Percentiles rank a stretch among this genome's conserved stretches.
These are phyloP conservation scores for Nycticryphes semicollaris DNA, from an alignment of 2,113 vertebrate genomes.

Conservation along the genomic window DNA sequence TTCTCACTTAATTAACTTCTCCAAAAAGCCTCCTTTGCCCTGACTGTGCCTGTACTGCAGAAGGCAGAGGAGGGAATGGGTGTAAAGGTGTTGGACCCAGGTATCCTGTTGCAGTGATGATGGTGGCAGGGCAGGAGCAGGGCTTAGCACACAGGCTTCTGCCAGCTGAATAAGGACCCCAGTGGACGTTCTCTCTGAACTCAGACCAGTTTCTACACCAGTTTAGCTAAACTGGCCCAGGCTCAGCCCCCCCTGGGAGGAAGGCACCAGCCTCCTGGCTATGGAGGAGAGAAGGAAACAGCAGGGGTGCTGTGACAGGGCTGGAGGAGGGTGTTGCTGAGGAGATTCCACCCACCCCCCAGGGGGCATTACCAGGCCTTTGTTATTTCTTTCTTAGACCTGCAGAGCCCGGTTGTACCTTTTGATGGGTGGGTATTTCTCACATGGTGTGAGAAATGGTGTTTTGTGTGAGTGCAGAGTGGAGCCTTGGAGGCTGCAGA, in stretches of 20 bases:
- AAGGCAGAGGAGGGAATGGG: not conserved
- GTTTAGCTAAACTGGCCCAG: not conserved
- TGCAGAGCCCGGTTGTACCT: fast-evolving
- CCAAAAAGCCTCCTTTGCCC: not conserved
- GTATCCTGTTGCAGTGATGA: not conserved
- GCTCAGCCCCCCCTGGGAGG: not conserved
- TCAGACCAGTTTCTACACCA: not conserved
- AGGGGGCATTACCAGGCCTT: not conserved
- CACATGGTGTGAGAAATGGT: not conserved
- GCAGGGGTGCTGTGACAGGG: fast-evolving
- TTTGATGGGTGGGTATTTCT: not conserved
- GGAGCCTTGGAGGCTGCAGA: not conserved
- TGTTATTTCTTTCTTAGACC: not conserved
- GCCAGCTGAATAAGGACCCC: not conserved
- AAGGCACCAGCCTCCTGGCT: not conserved
- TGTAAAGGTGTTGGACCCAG: not conserved
- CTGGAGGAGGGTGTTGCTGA: not conserved
- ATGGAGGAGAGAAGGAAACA: not conserved
- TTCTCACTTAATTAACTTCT: not conserved
- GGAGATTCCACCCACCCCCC: not conserved
- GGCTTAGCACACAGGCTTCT: not conserved
- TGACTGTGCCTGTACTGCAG: not conserved
- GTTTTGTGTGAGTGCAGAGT: not conserved
- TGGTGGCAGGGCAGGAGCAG: not conserved
- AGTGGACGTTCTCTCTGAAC: not conserved